Evolutionary conservation across 2,888 invertebrate species (phyloP).

Genomic region (Microdon myrmicae): DNA sequence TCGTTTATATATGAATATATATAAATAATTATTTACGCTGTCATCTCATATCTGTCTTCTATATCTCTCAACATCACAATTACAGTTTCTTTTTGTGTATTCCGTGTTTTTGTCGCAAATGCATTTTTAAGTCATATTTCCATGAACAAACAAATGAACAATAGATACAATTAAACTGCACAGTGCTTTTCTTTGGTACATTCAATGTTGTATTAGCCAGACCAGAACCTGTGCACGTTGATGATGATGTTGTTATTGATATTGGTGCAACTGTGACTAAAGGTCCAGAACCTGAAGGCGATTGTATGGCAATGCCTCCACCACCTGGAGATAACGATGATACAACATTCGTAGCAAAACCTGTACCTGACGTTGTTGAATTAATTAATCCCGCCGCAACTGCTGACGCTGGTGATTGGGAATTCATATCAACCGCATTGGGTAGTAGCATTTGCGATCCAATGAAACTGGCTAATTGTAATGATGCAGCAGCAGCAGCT

Average conservation of each 20-base stretch:
- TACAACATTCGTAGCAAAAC: too few species aligned
- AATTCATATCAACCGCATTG: constrained; percentile 43
- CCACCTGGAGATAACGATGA: constrained; percentile 35
- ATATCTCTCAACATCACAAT: constrained; percentile 55
- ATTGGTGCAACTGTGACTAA: constrained; percentile 15
- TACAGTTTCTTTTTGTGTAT: constrained; percentile 67
- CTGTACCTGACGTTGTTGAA: constrained; percentile 9
- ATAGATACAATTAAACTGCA: constrained; percentile 64
- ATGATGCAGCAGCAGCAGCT: constrained; percentile 60
- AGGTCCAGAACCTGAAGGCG: constrained; percentile 6
- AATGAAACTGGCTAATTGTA: constrained; percentile 63
- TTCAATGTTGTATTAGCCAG: constrained; percentile 41
- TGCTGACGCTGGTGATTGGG: constrained; percentile 13
- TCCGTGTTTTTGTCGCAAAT: constrained; percentile 66
- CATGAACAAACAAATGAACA: constrained; percentile 66
- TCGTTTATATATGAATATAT: constrained; percentile 58
- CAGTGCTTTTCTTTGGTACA: constrained; percentile 58
- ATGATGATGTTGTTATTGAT: constrained; percentile 28
- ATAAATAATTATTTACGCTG: constrained; percentile 58
- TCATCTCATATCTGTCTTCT: constrained; percentile 49
- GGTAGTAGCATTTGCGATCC: constrained; percentile 61
- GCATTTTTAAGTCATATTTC: constrained; percentile 67
- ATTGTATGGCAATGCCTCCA: constrained; percentile 9
- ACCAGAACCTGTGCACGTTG: constrained; percentile 18
- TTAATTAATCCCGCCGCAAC: constrained; percentile 6